These are phyloP conservation scores for Agrochola circellaris DNA, from an alignment of 2,888 invertebrate genomes.

Conservation along the genomic window DNA sequence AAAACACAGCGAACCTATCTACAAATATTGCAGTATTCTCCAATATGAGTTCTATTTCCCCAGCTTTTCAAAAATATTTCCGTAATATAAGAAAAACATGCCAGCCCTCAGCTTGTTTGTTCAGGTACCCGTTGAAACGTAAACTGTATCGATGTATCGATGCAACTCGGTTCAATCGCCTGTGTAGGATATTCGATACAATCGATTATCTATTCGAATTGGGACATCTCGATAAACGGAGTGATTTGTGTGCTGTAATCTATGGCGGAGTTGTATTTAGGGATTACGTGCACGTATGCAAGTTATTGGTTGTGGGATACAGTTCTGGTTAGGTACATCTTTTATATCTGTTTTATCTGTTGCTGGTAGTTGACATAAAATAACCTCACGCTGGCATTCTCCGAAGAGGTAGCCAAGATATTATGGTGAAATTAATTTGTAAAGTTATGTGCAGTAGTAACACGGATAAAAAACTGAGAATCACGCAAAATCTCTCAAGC, in stretches of 20 bases:
- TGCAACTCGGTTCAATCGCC: conserved; percentile 51
- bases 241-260: conserved; percentile 57
- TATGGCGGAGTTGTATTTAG: conserved; percentile 20
- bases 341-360: background rate
- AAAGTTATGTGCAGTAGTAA: too few relatives aligned
- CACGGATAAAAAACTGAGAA: too few relatives aligned
- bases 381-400: background rate
- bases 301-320: conserved; percentile 17
- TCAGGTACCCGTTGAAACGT: conserved; percentile 45
- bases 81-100: conserved; percentile 35
- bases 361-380: background rate
- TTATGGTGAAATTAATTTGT: too few relatives aligned
- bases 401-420: too few relatives aligned
- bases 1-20: background rate
- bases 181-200: conserved; percentile 55
- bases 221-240: conserved; percentile 63
- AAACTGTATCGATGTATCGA: conserved; percentile 41
- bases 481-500: too few relatives aligned
- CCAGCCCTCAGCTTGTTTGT: conserved; percentile 39
- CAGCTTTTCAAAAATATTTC: conserved; percentile 19
- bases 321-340: background rate
- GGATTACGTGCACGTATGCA: conserved; percentile 10
- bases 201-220: conserved; percentile 63
- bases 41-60: background rate
- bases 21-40: background rate